These are phyloP conservation scores for Lasioglossum calceatum DNA, from an alignment of 2,888 invertebrate genomes.

Conservation along the genomic window DNA sequence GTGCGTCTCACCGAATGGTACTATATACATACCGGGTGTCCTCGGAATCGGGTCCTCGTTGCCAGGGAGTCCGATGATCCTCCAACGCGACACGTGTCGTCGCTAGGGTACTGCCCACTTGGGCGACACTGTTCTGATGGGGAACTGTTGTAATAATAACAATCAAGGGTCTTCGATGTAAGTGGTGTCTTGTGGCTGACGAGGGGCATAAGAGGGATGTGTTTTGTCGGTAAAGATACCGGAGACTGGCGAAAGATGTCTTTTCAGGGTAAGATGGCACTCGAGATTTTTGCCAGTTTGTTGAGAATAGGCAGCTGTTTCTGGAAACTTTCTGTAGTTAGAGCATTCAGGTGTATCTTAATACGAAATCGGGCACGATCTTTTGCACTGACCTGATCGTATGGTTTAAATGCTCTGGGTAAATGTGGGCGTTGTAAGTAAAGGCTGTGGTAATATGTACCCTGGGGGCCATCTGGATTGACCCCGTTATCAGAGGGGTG, in stretches of 20 bases:
- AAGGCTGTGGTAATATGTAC: not conserved
- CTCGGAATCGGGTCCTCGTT: not conserved
- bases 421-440: not conserved
- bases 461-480: not conserved
- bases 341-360: not conserved
- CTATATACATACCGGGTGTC: not conserved
- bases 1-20: conserved; percentile 13
- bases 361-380: too few relatives aligned
- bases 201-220: not conserved
- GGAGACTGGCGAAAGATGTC: not conserved
- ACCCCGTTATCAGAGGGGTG: not conserved
- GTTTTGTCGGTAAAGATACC: not conserved
- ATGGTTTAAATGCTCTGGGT: not conserved
- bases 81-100: not conserved
- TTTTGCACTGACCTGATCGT: too few relatives aligned
- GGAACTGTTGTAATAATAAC: not conserved
- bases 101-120: not conserved
- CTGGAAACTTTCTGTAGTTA: not conserved
- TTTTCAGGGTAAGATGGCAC: not conserved
- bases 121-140: not conserved
- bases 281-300: not conserved
- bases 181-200: not conserved
- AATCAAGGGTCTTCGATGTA: not conserved
- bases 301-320: not conserved
- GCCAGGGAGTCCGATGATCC: not conserved